These are phyloP conservation scores for Momotus momota DNA, from an alignment of 2,797 vertebrate genomes.

Conservation along the genomic window DNA sequence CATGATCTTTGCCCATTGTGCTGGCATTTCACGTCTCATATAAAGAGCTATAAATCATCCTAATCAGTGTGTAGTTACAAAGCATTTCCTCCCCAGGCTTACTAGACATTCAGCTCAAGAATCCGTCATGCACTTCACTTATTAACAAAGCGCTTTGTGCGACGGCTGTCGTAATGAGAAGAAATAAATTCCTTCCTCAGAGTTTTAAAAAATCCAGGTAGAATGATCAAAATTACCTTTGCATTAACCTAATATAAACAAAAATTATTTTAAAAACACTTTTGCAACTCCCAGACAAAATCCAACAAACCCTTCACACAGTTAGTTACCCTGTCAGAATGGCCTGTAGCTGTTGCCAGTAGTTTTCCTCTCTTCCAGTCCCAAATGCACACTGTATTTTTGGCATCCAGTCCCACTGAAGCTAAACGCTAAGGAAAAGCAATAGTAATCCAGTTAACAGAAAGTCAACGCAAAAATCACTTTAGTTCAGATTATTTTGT, in stretches of 20 bases:
- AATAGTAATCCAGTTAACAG: slow-evolving; percentile 39
- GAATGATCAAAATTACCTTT: not conserved
- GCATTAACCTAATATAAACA: not conserved
- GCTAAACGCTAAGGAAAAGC: slow-evolving; percentile 84
- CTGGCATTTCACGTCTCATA: not conserved
- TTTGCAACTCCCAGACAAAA: not conserved
- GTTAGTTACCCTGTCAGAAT: slow-evolving; percentile 93
- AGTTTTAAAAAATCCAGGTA: not conserved
- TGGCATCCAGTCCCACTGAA: slow-evolving; percentile 94
- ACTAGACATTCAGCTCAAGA: not conserved
- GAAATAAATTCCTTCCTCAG: not conserved
- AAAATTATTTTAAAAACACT: not conserved
- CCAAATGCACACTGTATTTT: slow-evolving; percentile 96
- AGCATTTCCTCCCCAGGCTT: not conserved
- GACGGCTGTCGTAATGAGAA: not conserved
- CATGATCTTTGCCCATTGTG: not conserved
- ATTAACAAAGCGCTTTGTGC: not conserved
- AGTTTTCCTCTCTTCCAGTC: slow-evolving; percentile 95
- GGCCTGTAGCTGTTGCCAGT: slow-evolving; percentile 91
- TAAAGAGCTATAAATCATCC: not conserved
- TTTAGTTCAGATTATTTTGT: not conserved
- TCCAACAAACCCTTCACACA: not conserved
- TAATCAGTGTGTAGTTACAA: not conserved
- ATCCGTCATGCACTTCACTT: not conserved
- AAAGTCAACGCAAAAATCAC: not conserved